phyloP scores from a whole-genome alignment of 2,888 invertebrate species.

The Drosophila affinis region DNA sequence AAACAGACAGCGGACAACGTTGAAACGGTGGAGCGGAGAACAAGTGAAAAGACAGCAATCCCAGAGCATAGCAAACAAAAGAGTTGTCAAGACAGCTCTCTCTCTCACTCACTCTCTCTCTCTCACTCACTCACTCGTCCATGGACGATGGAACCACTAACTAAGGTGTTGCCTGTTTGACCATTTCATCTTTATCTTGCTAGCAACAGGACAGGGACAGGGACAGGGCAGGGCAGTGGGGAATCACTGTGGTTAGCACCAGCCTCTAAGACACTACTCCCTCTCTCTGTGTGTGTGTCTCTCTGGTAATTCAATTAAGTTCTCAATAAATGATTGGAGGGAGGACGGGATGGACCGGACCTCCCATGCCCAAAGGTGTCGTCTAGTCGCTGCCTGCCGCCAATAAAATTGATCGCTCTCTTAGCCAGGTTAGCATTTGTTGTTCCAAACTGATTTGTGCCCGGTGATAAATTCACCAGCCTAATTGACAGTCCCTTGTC shows the following conservation, averaged over 20 bases:
- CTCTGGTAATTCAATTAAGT: constrained; percentile 74
- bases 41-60: constrained; percentile 65
- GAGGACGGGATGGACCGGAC: constrained; percentile 50
- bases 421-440: constrained; percentile 55
- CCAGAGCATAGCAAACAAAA: constrained; percentile 61
- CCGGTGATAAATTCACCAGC: constrained; percentile 74
- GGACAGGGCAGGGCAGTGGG: constrained; percentile 52
- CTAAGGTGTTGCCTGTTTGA: constrained; percentile 42
- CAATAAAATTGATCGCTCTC: constrained; percentile 75
- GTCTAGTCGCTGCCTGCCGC: constrained; percentile 27
- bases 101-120: background rate
- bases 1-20: constrained; percentile 39
- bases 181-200: constrained; percentile 50
- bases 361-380: constrained; percentile 45
- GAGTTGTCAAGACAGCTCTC: constrained; percentile 52
- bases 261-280: constrained; percentile 13
- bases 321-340: constrained; percentile 64
- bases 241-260: constrained; percentile 56
- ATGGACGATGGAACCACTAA: constrained; percentile 36
- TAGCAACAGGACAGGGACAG: constrained; percentile 51
- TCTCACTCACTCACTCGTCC: background rate
- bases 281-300: constrained; percentile 20
- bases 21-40: constrained; percentile 14
- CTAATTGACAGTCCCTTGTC: constrained; percentile 76
- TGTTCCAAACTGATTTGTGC: constrained; percentile 79